Evolutionary conservation across 2,888 invertebrate species (phyloP), one percentile per base, ranked within the genome.

Genomic region (Ferdinandea cuprea): DNA sequence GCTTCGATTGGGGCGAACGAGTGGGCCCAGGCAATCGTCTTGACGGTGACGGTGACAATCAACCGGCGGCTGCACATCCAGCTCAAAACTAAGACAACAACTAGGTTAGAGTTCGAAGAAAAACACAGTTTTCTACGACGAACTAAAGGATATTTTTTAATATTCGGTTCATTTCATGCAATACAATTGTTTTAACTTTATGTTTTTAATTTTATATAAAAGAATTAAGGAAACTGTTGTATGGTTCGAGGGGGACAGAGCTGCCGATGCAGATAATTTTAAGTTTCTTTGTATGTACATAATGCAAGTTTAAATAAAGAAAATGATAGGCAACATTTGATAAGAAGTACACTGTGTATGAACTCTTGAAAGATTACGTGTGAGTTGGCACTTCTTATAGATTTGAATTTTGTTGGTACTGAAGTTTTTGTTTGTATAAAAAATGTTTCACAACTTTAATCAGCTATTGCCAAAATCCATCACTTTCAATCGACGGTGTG

Each of bases 1-100:
- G 97, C 21, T 98, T 96, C 88, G 93, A 96, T 87, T 98, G 97
- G 96, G 95, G 94, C 37, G 89, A 83, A 52, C 83, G 46, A 58
- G 37, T 78, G n/a, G 83, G 81, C 17, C 68, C 46, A 19, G 78
- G 78, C 11, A 78, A 83, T 58, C 78, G 83, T 13, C 72, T 73
- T n/a, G 78, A 68, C 6, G 77, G 17, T 50, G 83, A 78, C 8
- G 71, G 46, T 40, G 59, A 83, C 28, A 56, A 54, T 40, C 68
- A 65, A 40, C 54, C 72, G 40, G 77, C 66, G 0, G 72, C 54
- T 17, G 76, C 63, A 19, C 78, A 68, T 37, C 63, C 68, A 52
- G 78, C 68, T 50, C 68, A 72, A 48, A 66, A 77, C 59, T 81
- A 66, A 50, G 58, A 66, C 65, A 13, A 63, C 42, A 50, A 52